Conservation (phyloP, 2,888 invertebrate genomes). For the Nesidiocoris tenuis region DNA sequence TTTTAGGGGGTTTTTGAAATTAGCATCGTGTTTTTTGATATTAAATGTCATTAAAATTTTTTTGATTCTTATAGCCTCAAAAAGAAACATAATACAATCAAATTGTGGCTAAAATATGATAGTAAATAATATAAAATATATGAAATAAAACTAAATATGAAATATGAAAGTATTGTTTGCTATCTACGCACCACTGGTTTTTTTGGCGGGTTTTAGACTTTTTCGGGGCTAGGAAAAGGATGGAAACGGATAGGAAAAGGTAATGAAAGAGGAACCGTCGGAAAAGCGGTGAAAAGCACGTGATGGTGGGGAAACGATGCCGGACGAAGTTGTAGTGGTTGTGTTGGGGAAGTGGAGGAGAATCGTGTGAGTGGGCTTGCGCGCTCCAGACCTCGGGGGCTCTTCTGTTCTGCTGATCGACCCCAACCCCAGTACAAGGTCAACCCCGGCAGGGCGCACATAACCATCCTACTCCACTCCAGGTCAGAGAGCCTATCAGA, state of each 20-base stretch:
- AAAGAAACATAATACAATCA: too few species aligned
- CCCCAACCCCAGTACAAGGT: slow-evolving; percentile 43
- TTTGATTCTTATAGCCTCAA: too few species aligned
- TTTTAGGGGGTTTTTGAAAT: too few species aligned
- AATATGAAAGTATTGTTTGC: too few species aligned
- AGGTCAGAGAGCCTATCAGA: slow-evolving; percentile 20
- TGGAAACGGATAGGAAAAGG: not conserved
- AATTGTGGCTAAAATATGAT: too few species aligned
- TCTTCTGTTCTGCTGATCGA: slow-evolving; percentile 37
- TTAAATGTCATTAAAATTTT: too few species aligned
- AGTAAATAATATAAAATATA: too few species aligned
- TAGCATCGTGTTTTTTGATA: too few species aligned
- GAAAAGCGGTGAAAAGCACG: not conserved
- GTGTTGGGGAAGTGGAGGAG: not conserved
- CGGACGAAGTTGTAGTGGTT: not conserved
- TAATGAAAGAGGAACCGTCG: slow-evolving; percentile 7
- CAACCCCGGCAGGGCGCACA: slow-evolving; percentile 43
- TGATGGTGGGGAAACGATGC: not conserved
- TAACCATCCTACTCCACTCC: slow-evolving; percentile 35
- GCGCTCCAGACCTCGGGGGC: slow-evolving; percentile 29
- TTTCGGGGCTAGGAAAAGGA: not conserved
- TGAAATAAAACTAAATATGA: too few species aligned
- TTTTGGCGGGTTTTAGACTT: not conserved
- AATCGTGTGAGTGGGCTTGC: slow-evolving; percentile 30
- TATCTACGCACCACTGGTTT: too few species aligned